These are phyloP conservation scores for Numenius phaeopus DNA, from an alignment of 2,797 vertebrate genomes.

Conservation along the genomic window DNA sequence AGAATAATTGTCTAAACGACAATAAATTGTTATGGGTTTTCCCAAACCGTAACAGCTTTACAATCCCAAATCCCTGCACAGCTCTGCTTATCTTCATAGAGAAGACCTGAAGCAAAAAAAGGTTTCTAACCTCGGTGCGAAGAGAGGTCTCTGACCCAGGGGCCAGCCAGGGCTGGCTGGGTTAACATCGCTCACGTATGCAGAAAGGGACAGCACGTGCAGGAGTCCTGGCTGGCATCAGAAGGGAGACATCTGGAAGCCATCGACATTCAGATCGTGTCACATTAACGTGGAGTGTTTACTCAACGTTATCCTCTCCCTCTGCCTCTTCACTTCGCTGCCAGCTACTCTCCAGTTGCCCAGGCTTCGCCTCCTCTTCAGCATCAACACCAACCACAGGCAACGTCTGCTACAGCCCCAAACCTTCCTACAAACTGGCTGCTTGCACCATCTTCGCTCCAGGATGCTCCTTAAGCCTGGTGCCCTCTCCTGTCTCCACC, in stretches of 20 bases:
- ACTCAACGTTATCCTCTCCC: neutral
- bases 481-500: neutral
- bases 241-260: neutral
- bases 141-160: neutral
- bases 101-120: neutral
- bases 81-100: neutral
- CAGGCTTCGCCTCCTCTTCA: neutral
- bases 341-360: neutral
- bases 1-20: too few species aligned
- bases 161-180: neutral
- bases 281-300: accelerated
- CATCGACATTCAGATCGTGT: neutral
- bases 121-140: neutral
- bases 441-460: accelerated
- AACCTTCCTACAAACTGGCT: neutral
- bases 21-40: too few species aligned
- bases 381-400: neutral
- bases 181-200: accelerated
- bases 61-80: neutral
- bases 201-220: neutral
- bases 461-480: accelerated
- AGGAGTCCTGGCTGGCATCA: neutral
- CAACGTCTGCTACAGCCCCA: neutral
- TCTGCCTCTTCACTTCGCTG: neutral
- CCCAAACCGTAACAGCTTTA: neutral